phyloP scores from a whole-genome alignment of 1,140 invertebrate genomes.

The Phymastichus coffea region DNA sequence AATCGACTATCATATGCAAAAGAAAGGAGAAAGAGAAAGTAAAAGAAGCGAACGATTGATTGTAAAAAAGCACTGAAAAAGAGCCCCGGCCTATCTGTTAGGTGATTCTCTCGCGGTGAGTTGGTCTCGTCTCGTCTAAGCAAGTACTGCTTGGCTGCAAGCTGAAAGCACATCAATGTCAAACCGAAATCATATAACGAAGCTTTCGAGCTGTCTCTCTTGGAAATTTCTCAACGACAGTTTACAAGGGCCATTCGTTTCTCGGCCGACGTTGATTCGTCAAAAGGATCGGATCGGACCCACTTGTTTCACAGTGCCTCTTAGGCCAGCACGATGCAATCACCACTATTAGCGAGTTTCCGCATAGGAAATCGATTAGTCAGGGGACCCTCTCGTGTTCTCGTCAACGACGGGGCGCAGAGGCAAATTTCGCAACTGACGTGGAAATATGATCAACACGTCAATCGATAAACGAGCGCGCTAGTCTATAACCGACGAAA shows the following conservation, averaged over 20 bases:
- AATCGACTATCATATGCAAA: too few relatives aligned
- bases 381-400: too few relatives aligned
- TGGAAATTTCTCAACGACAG: conserved; percentile 22
- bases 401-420: too few relatives aligned
- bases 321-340: conserved; percentile 1
- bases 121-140: background rate
- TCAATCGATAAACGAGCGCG: background rate
- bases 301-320: too few relatives aligned
- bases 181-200: conserved; percentile 15
- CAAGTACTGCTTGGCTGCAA: background rate
- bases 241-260: conserved; percentile 10
- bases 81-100: background rate
- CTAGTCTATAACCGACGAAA: background rate
- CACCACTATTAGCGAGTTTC: background rate
- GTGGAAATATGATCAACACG: conserved; percentile 24
- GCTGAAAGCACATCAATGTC: conserved; percentile 11
- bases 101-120: background rate
- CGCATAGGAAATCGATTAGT: conserved; percentile 26
- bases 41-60: background rate
- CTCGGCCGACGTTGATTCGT: conserved; percentile 7
- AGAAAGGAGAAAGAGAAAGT: too few relatives aligned
- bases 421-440: conserved; percentile 20
- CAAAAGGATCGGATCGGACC: conserved; percentile 4
- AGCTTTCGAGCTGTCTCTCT: background rate
- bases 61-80: background rate